Evolutionary conservation across 2,113 vertebrate species (phyloP).

Genomic region (Pipa parva): DNA sequence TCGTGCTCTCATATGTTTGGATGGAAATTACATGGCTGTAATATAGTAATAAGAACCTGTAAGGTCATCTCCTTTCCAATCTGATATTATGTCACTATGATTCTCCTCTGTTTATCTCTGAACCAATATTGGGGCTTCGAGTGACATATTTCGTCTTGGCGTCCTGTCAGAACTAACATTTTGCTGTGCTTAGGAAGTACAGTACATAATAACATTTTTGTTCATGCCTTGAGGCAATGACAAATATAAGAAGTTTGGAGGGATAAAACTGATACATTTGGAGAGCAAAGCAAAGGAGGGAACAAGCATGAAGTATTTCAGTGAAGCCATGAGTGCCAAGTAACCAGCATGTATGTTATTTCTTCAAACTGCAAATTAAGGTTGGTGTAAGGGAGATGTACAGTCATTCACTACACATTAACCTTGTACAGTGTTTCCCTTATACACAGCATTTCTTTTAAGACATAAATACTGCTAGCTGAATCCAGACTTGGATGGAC

Average conservation of each 20-base stretch:
- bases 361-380: no score
- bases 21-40: background rate
- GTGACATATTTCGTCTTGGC: slow-evolving; percentile 11
- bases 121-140: background rate
- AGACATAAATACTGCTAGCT: no score
- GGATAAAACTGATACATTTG: slow-evolving; percentile 1
- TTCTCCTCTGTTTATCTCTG: slow-evolving; percentile 9
- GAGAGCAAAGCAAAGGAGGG: no score
- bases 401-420: no score
- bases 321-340: no score
- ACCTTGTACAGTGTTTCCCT: no score
- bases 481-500: no score
- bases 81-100: slow-evolving; percentile 28
- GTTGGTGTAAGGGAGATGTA: no score
- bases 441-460: no score
- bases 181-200: background rate
- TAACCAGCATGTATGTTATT: no score
- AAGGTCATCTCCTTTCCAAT: slow-evolving; percentile 40
- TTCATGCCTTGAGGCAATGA: slow-evolving; percentile 3
- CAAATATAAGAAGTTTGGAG: background rate
- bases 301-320: no score
- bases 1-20: background rate
- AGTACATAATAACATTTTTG: background rate
- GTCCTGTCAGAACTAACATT: slow-evolving; percentile 14
- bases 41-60: background rate